Conservation (phyloP, 2,113 vertebrate species). For the Esox niger region DNA sequence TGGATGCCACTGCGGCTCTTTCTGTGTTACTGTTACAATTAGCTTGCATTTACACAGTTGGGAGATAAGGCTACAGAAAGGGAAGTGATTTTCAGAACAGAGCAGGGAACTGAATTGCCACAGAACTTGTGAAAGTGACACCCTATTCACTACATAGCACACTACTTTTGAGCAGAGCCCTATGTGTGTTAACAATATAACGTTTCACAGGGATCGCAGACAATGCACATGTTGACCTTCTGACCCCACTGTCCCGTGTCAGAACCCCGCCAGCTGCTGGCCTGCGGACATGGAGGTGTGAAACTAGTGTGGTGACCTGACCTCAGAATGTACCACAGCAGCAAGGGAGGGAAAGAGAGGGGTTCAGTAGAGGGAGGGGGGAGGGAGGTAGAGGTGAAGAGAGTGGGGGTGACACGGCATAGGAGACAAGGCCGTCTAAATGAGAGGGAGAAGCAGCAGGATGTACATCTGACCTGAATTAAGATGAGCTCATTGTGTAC, state of each 20-base stretch:
- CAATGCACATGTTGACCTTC: constrained; percentile 5
- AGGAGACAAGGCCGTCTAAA: no score
- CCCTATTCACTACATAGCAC: no score
- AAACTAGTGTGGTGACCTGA: no score
- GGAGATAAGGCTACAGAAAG: constrained; percentile 36
- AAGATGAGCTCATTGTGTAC: constrained; percentile 85
- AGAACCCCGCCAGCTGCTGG: no score
- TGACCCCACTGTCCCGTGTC: constrained; percentile 15
- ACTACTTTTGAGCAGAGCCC: no score
- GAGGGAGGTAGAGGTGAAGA: constrained; percentile 1
- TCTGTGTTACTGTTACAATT: constrained; percentile 61
- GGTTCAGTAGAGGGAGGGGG: constrained; percentile 2
- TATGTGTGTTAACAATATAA: no score
- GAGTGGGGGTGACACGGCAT: constrained; percentile 2
- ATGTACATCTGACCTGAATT: constrained; percentile 84
- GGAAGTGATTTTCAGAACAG: constrained; percentile 26
- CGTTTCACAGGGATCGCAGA: no score
- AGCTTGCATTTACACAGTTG: constrained; percentile 44
- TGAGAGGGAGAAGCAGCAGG: constrained; percentile 47
- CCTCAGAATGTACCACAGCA: no score
- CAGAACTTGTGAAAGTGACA: constrained; percentile 16
- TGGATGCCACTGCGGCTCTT: constrained; percentile 42
- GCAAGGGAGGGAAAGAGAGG: neutral
- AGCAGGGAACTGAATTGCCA: constrained; percentile 31
- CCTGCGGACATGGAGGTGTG: no score